Base-by-base conservation (phyloP, 2,888 invertebrate species). In the Podabrus alpinus region DNA sequence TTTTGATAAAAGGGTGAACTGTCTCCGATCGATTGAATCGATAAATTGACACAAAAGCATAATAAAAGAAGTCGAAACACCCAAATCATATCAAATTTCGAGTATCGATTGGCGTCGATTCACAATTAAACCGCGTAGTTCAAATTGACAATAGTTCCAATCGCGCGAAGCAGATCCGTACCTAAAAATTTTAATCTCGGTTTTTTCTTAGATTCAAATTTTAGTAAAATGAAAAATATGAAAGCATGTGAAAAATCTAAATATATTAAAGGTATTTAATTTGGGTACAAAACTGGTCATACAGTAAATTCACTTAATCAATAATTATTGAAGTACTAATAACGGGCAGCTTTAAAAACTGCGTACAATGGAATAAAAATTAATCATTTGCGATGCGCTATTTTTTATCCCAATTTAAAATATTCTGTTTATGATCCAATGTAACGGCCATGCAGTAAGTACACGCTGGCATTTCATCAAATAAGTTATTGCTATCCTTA, bases 1-100 rank as follows among this genome's bases (percentile, higher is more conserved):
- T 87, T 89, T 80, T 88, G 88, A 82, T 91, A 91, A 85, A 88
- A 87, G 16, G 87, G 88, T 1, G 92, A 91, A 61, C 88, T 88
- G 79, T 92, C 92, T 29, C 92, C 92, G 1, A 84, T 81, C 21
- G 84, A 85, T 11, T 79, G 72, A 10, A 59, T 15, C n/a, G 76
- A 73, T 9, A 59, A 21, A 19, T 71, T 13, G 9, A 76, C 45
- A 68, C 62, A 73, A 66, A 70, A 21, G 13, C 66, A 64, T 9
- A 73, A 13, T n/a, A 73, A 19, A n/a, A 68, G 11, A 29, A 68
- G 9, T 5, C 29, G 10, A 16, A 61, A 60, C 13, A 61, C 13
- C 17, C 59, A 72, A 68, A 59, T 16, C 72, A 72, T 72, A 45
- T n/a, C 45, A 5, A 45, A 45, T n/a, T 45, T 45, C n/a, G n/a